phyloP scores from a whole-genome alignment of 1,140 invertebrate species.

The Drosophila athabasca region DNA sequence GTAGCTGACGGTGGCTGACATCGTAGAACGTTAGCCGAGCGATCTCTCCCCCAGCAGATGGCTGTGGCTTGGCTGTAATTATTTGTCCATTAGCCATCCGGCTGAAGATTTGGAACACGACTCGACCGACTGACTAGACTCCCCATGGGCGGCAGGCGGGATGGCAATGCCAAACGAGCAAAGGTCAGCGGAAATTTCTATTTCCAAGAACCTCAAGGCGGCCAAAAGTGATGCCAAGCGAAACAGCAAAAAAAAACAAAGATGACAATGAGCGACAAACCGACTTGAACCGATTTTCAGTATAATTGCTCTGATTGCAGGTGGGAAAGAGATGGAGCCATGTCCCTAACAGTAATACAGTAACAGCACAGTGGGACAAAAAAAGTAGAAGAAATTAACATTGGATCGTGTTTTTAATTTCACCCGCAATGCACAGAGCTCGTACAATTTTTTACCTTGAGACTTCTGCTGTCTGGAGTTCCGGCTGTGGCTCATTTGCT shows the following conservation, averaged over 20 bases:
- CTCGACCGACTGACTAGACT: not conserved
- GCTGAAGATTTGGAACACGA: constrained; percentile 69
- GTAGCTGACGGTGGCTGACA: constrained; percentile 13
- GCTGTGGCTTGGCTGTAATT: constrained; percentile 65
- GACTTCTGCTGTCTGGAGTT: constrained; percentile 52
- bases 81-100: constrained; percentile 70
- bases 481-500: constrained; percentile 59
- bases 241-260: constrained; percentile 1
- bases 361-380: not conserved
- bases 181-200: constrained; percentile 62
- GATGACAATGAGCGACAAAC: constrained; percentile 37
- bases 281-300: constrained; percentile 18
- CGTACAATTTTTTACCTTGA: constrained; percentile 73
- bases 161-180: constrained; percentile 40
- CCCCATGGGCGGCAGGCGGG: not conserved
- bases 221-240: constrained; percentile 18
- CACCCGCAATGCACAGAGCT: constrained; percentile 44
- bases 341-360: not conserved
- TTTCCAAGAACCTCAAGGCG: constrained; percentile 32
- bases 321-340: constrained; percentile 2
- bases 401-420: constrained; percentile 59
- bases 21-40: constrained; percentile 42
- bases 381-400: not conserved
- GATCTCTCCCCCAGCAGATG: constrained; percentile 2
- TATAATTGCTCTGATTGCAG: constrained; percentile 11